phyloP scores from a whole-genome alignment of 1,140 invertebrate species.

The Sitodiplosis mosellana region DNA sequence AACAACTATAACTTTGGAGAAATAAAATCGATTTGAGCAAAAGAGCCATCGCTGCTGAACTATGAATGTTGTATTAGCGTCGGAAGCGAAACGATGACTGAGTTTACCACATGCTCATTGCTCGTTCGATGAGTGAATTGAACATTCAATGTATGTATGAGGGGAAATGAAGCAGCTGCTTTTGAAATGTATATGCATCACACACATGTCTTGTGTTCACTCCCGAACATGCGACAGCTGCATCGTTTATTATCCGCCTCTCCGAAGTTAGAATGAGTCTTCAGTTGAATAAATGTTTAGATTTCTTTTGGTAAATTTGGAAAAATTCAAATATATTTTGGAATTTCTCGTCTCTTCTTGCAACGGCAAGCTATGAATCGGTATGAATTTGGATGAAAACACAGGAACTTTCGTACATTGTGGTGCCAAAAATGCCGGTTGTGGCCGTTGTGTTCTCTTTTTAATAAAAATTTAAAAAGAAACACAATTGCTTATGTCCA shows the following conservation, averaged over 20 bases:
- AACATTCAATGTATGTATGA: too few species aligned
- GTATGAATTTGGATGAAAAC: slow-evolving; percentile 62
- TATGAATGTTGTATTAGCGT: too few species aligned
- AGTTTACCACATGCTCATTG: too few species aligned
- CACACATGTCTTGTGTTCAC: too few species aligned
- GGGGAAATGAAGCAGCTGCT: too few species aligned
- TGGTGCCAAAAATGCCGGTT: slow-evolving; percentile 71
- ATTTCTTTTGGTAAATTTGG: background rate
- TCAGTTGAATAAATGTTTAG: background rate
- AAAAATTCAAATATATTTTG: slow-evolving; percentile 26
- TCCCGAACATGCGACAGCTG: slow-evolving; percentile 72
- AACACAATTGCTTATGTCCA: background rate
- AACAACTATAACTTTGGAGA: too few species aligned
- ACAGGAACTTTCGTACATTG: slow-evolving; percentile 63
- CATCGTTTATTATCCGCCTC: slow-evolving; percentile 66
- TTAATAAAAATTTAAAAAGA: slow-evolving; percentile 46
- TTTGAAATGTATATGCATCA: too few species aligned
- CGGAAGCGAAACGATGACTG: too few species aligned
- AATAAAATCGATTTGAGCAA: too few species aligned
- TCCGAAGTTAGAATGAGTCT: slow-evolving; percentile 37
- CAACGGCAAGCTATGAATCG: slow-evolving; percentile 63
- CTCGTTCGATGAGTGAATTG: too few species aligned
- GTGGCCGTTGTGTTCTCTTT: slow-evolving; percentile 53
- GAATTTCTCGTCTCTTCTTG: slow-evolving; percentile 63
- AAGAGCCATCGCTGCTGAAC: too few species aligned